Base-by-base conservation (phyloP, 2,113 vertebrate genomes). In the Anser brachyrhynchus region DNA sequence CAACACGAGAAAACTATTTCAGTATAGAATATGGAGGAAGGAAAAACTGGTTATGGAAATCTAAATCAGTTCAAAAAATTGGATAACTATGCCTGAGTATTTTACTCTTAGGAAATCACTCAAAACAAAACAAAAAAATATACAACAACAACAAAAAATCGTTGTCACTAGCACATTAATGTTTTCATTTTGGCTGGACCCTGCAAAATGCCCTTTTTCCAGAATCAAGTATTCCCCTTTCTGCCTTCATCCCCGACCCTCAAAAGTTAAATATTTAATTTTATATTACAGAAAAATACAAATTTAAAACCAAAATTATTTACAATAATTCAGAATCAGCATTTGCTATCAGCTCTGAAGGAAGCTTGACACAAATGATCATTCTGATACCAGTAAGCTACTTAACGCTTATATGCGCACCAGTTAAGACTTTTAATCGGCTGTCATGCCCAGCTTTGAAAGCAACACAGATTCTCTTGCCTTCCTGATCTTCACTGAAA, bases 211-310 rank as follows among this genome's bases (percentile, higher is more conserved):
- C 90, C 96, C 93, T 96, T 88, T 61, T 94, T 84, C 95, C 92
- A 98, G 88, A 97, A 91, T 89, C 95, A 97, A 97, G 49, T 93
- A 90, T 89, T 97, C 84, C 46, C 84, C 84, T 69, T 86, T 90
- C 84, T 5, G 31, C 70, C 79, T 65, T 90, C 66, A 73, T 81
- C 74, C 92, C 84, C 91, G 15, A 23, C 80, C 86, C 92, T 87
- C 44, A 55, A n/a, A 95, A 96, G 94, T 97, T 96, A 98, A 95
- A 97, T 98, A 97, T 97, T 98, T 98, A 69, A 97, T 97, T 97
- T 97, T 97, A 97, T 97, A 94, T 97, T 98, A 98, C 97, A 97
- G 87, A 97, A 98, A 98, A 97, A 97, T 97, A 97, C 97, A 96
- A 73, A 93, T 94, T 95, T 96, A 21, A 94, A 97, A 97, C 88